Percentiles rank a stretch among this genome's conserved stretches.
These are phyloP conservation scores for Heterodera schachtii DNA, from an alignment of 1,140 invertebrate genomes.

Conservation along the genomic window DNA sequence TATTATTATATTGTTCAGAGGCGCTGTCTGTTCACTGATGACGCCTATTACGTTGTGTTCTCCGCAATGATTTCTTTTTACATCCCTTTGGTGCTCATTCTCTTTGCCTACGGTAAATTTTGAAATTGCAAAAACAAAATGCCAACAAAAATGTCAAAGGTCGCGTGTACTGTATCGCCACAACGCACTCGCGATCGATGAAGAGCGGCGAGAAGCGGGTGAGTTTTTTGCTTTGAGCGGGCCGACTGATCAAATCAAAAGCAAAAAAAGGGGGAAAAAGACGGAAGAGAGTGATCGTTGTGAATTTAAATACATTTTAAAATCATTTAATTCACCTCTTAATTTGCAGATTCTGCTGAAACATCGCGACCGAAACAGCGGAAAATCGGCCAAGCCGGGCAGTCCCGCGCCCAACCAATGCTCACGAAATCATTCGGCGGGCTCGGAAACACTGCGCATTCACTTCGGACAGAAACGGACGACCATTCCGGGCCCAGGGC, in stretches of 20 bases:
- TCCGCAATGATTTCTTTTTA: constrained; percentile 65
- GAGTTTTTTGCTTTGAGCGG: constrained; percentile 7
- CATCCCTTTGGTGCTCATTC: constrained; percentile 62
- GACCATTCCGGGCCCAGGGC: not conserved
- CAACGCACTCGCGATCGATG: constrained; percentile 60
- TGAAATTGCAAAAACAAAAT: constrained; percentile 40
- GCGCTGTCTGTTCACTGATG: constrained; percentile 63
- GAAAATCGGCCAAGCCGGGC: constrained; percentile 21
- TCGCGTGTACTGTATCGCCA: constrained; percentile 47
- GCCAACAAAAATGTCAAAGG: not conserved
- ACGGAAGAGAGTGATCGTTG: too few species aligned
- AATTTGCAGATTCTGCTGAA: constrained; percentile 25
- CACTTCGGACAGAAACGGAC: constrained; percentile 57
- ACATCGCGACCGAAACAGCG: constrained; percentile 14
- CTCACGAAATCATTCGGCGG: constrained; percentile 39
- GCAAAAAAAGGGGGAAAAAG: too few species aligned
- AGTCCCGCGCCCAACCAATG: constrained; percentile 26
- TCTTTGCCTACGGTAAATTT: constrained; percentile 62
- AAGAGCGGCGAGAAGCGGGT: constrained; percentile 62
- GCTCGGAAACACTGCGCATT: constrained; percentile 55
- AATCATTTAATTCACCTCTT: not conserved
- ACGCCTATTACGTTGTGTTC: constrained; percentile 57
- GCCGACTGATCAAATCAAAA: too few species aligned
- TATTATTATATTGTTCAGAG: constrained; percentile 50
- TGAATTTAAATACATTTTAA: too few species aligned